These are phyloP conservation scores for Onychostoma macrolepis DNA, from an alignment of 2,113 vertebrate species.

Conservation along the genomic window DNA sequence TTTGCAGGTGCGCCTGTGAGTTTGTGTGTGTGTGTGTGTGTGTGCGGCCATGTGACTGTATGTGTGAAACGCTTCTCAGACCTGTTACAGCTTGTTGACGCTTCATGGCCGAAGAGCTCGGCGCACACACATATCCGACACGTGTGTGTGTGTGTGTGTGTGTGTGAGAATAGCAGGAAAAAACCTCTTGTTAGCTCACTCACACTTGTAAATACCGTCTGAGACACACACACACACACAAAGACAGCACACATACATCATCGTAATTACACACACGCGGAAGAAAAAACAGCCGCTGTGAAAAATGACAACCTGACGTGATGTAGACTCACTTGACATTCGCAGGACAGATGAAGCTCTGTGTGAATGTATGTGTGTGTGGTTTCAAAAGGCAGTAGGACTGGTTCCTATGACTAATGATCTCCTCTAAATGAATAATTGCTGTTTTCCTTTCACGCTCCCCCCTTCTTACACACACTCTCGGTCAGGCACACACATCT, in stretches of 20 bases:
- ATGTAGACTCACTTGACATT: constrained; percentile 41
- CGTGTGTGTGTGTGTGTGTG: neutral
- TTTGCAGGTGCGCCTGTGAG: constrained; percentile 31
- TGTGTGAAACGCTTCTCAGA: constrained; percentile 48
- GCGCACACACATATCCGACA: constrained; percentile 29
- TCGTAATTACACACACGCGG: constrained; percentile 34
- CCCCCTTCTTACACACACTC: constrained; percentile 37
- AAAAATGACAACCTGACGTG: constrained; percentile 48
- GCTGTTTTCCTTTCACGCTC: constrained; percentile 54
- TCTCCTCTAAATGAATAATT: constrained; percentile 59
- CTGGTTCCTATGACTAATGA: constrained; percentile 58
- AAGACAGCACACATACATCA: constrained; percentile 28
- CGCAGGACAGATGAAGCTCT: constrained; percentile 50
- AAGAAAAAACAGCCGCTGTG: constrained; percentile 28
- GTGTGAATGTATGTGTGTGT: constrained; percentile 27
- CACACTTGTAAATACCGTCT: constrained; percentile 34
- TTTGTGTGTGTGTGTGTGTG: constrained; percentile 1
- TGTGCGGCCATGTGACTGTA: constrained; percentile 25
- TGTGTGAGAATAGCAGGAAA: constrained; percentile 11
- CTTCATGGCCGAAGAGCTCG: constrained; percentile 34
- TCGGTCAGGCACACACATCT: constrained; percentile 27
- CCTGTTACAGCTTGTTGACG: constrained; percentile 55
- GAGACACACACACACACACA: constrained; percentile 21
- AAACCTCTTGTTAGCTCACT: constrained; percentile 28
- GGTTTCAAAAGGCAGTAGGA: constrained; percentile 49